Percentiles rank a stretch among this genome's conserved stretches.
Evolutionary conservation across 2,113 vertebrate species (phyloP).

Genomic region (Syngnathus scovelli): DNA sequence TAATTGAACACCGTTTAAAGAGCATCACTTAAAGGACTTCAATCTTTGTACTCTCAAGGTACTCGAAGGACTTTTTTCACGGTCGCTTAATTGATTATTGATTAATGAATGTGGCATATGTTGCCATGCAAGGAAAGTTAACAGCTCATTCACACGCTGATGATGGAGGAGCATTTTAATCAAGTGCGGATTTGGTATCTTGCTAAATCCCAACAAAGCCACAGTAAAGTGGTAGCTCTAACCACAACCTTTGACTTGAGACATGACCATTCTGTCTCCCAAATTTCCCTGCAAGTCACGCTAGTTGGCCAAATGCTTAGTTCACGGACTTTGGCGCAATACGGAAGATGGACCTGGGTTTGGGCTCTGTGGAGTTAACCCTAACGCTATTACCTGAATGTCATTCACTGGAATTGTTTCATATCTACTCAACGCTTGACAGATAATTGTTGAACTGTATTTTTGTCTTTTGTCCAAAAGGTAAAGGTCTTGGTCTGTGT

Average conservation of each 20-base stretch:
- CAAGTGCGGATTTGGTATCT: background rate
- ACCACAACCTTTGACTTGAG: background rate
- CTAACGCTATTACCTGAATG: too few relatives aligned
- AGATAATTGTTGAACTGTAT: background rate
- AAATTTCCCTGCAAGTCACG: background rate
- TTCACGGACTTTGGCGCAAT: background rate
- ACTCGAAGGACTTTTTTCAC: background rate
- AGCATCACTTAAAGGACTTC: conserved; percentile 36
- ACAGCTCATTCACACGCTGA: background rate
- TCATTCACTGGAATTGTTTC: background rate
- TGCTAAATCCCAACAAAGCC: background rate
- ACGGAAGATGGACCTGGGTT: background rate
- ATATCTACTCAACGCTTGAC: background rate
- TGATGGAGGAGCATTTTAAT: background rate
- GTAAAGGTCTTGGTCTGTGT: background rate
- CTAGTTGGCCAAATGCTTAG: conserved; percentile 27
- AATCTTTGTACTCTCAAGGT: conserved; percentile 54
- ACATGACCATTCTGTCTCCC: background rate
- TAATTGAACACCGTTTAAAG: conserved; percentile 35
- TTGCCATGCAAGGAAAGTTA: background rate
- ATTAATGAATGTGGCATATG: background rate
- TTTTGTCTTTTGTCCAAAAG: background rate
- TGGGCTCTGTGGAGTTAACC: too few relatives aligned
- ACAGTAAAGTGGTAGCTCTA: background rate
- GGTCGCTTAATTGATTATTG: background rate